phyloP scores from a whole-genome alignment of 2,888 invertebrate genomes.

The Parnassius smintheus region DNA sequence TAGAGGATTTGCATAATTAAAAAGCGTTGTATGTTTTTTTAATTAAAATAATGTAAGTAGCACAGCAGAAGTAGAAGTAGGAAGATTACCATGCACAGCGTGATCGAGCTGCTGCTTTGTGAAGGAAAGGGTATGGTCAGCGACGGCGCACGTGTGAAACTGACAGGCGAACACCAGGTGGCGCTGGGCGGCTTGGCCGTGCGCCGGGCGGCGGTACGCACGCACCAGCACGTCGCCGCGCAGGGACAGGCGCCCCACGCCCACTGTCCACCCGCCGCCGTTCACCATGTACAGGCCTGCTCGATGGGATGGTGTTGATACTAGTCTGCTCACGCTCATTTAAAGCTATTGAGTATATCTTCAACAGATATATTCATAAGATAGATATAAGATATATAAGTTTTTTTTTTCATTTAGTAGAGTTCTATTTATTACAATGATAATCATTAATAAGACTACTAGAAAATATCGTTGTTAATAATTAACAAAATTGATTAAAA shows the following conservation, averaged over 20 bases:
- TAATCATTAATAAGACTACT: too few species aligned
- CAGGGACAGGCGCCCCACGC: slow-evolving; percentile 84
- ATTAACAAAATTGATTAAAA: too few species aligned
- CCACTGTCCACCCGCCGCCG: slow-evolving; percentile 84
- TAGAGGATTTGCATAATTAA: too few species aligned
- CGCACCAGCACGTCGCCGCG: slow-evolving; percentile 95
- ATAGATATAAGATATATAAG: too few species aligned
- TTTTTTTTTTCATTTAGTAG: too few species aligned
- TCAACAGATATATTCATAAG: too few species aligned
- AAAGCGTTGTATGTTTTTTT: too few species aligned
- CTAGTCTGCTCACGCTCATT: too few species aligned
- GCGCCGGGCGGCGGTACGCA: slow-evolving; percentile 88
- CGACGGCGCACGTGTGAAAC: slow-evolving; percentile 96
- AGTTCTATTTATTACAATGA: too few species aligned
- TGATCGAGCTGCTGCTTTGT: slow-evolving; percentile 93
- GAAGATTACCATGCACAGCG: slow-evolving; percentile 87
- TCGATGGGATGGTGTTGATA: background rate
- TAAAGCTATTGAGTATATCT: too few species aligned
- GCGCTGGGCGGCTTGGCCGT: slow-evolving; percentile 50
- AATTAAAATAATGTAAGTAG: background rate
- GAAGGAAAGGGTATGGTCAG: slow-evolving; percentile 91
- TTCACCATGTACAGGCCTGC: slow-evolving; percentile 87
- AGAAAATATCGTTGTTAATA: too few species aligned
- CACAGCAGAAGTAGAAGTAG: background rate
- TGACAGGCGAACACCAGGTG: slow-evolving; percentile 93